Percentiles rank a stretch among this genome's conserved stretches.
Conservation (phyloP, 2,888 invertebrate genomes). For the Epistrophe grossulariae region DNA sequence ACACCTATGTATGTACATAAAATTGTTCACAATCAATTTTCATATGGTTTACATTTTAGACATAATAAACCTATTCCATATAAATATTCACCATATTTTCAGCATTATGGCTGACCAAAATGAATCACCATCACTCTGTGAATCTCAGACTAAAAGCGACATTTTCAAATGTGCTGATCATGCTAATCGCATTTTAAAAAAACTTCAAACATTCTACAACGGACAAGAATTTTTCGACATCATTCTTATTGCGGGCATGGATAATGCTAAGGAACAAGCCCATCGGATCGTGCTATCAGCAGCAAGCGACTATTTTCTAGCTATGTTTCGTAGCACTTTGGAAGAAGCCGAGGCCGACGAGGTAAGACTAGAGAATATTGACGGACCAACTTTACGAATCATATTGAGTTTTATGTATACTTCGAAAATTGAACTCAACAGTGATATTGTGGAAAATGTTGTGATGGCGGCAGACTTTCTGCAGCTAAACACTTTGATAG, state of each 20-base stretch:
- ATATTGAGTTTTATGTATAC: conserved; percentile 32
- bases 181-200: conserved; percentile 2
- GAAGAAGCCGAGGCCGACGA: conserved; percentile 25
- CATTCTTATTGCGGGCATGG: conserved; percentile 20
- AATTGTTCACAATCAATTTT: too few species aligned
- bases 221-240: conserved; percentile 32
- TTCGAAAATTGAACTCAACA: not conserved
- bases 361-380: conserved; percentile 16
- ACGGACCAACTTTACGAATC: conserved; percentile 13
- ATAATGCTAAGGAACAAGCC: conserved; percentile 9
- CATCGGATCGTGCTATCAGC: conserved; percentile 33
- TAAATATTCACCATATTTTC: too few species aligned
- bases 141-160: not conserved
- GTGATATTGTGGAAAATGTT: conserved; percentile 3
- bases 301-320: conserved; percentile 32
- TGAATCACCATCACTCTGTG: not conserved
- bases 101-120: not conserved
- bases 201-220: conserved; percentile 20
- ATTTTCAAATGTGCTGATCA: conserved; percentile 33
- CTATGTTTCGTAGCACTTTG: conserved; percentile 39
- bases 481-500: conserved; percentile 15
- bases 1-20: too few species aligned
- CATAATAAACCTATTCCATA: too few species aligned
- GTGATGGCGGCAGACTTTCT: conserved; percentile 29
- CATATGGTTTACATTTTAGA: too few species aligned